Evolutionary conservation across 2,888 invertebrate species (phyloP).

Genomic region (Archaeoteleia sp.): DNA sequence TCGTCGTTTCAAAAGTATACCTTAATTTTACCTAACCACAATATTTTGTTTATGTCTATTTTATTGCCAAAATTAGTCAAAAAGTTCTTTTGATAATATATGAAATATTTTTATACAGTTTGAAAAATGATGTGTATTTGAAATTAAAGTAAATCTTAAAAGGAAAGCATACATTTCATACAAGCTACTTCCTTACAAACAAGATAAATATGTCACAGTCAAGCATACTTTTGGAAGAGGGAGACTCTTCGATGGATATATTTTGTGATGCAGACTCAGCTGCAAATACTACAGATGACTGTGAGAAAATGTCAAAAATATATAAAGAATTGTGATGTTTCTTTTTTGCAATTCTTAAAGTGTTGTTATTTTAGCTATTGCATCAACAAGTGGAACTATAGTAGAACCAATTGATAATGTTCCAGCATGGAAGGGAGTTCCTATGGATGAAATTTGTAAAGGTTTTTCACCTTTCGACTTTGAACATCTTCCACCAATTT

Average conservation of each 20-base stretch:
- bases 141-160: too few relatives aligned
- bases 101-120: too few relatives aligned
- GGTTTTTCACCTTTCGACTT: slow-evolving; percentile 75
- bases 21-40: too few relatives aligned
- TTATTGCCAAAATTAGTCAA: too few relatives aligned
- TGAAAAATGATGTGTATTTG: too few relatives aligned
- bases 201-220: slow-evolving; percentile 23
- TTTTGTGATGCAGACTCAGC: slow-evolving; percentile 37
- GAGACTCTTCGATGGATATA: slow-evolving; percentile 27
- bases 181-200: background rate
- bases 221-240: slow-evolving; percentile 24
- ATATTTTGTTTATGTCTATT: too few relatives aligned
- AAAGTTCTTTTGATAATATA: too few relatives aligned
- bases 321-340: background rate
- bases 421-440: slow-evolving; percentile 75
- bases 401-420: slow-evolving; percentile 60
- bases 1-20: too few relatives aligned
- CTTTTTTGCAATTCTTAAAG: background rate
- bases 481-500: slow-evolving; percentile 76
- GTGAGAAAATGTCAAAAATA: slow-evolving; percentile 12
- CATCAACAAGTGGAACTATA: slow-evolving; percentile 34
- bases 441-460: slow-evolving; percentile 74
- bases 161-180: slow-evolving; percentile 8
- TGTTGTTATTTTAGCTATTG: slow-evolving; percentile 2
- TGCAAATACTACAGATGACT: slow-evolving; percentile 35